Conservation (phyloP, 2,113 vertebrate genomes). For the Corapipo altera region DNA sequence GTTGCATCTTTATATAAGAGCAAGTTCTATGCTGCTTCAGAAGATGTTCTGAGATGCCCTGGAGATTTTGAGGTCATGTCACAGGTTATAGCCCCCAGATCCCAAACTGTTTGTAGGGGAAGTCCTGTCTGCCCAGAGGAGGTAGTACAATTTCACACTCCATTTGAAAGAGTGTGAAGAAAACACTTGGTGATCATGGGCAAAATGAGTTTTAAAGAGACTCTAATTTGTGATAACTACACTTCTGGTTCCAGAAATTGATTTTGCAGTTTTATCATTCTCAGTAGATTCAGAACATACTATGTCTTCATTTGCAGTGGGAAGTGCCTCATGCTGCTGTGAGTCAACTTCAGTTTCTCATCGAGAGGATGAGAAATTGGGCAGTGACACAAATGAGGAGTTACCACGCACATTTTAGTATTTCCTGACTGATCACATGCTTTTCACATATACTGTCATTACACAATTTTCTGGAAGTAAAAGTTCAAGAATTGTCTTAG, state of each 20-base stretch:
- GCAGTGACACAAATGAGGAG: background rate
- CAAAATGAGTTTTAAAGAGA: background rate
- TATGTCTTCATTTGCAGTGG: background rate
- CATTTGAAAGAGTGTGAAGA: background rate
- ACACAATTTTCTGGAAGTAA: background rate
- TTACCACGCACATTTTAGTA: background rate
- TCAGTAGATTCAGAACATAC: background rate
- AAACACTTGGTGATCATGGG: background rate
- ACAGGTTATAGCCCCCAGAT: background rate
- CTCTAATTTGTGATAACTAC: rapidly evolving
- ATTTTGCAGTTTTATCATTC: background rate
- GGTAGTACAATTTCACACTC: background rate
- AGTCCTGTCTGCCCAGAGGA: background rate
- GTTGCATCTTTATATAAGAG: background rate
- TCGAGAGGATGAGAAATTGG: background rate
- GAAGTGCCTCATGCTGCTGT: background rate
- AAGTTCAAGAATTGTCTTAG: background rate
- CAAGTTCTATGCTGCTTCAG: background rate
- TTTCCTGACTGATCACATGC: background rate
- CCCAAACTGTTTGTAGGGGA: background rate
- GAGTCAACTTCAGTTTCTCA: background rate
- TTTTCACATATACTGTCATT: background rate
- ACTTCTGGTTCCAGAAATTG: background rate
- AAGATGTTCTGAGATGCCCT: background rate
- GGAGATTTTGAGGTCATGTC: background rate